A percentile compares a stretch with the other conserved stretches of the same genome.
Conservation (phyloP, 1,140 invertebrate species). For the Wasmannia auropunctata region DNA sequence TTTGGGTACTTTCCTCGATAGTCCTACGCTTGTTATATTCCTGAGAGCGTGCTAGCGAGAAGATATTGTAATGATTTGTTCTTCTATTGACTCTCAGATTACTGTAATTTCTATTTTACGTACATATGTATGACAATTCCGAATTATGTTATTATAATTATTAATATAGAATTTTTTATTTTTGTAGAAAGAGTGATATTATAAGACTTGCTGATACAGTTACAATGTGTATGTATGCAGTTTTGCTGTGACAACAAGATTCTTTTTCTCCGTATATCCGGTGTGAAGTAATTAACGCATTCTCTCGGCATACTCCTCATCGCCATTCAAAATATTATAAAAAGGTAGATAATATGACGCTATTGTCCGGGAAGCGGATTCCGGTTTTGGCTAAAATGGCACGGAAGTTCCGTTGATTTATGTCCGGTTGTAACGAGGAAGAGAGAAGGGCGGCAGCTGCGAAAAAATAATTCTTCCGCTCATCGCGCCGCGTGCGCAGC, state of each 20-base stretch:
- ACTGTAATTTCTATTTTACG: not conserved
- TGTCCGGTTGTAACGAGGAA: slow-evolving; percentile 39
- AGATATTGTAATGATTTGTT: not conserved
- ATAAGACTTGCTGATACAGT: not conserved
- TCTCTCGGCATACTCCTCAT: not conserved
- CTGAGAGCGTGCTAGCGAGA: not conserved
- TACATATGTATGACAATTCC: not conserved
- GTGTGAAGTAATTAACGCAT: not conserved
- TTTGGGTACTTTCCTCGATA: not conserved
- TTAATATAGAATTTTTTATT: not conserved
- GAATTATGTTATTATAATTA: not conserved
- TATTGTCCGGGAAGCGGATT: slow-evolving; percentile 14
- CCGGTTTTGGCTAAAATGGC: slow-evolving; percentile 16
- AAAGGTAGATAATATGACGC: not conserved
- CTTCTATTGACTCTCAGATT: not conserved
- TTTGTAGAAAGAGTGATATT: not conserved
- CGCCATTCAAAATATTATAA: not conserved
- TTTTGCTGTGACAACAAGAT: not conserved
- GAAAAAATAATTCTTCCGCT: slow-evolving; percentile 56
- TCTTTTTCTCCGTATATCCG: no score
- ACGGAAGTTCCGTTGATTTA: slow-evolving; percentile 49
- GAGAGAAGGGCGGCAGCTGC: slow-evolving; percentile 26
- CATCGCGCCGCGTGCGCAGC: slow-evolving; percentile 36
- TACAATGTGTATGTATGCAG: not conserved
- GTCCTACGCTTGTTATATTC: not conserved